Evolutionary conservation across 2,113 vertebrate genomes (phyloP).

Genomic region (Tragelaphus strepsiceros): DNA sequence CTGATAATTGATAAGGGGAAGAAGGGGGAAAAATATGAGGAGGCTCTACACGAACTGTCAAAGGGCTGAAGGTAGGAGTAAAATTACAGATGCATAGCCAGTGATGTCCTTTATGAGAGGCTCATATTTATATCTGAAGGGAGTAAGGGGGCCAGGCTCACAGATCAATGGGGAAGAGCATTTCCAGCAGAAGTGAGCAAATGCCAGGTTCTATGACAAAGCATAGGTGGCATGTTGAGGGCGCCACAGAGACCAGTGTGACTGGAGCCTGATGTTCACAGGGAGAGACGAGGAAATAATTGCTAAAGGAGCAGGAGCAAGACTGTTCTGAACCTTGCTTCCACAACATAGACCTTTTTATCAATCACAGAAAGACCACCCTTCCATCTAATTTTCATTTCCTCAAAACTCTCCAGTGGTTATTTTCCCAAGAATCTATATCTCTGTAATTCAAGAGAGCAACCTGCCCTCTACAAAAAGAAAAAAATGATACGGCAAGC

Average conservation of each 20-base stretch:
- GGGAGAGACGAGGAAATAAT: background rate
- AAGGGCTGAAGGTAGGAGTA: background rate
- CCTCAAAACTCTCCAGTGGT: background rate
- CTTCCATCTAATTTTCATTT: background rate
- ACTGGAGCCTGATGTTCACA: background rate
- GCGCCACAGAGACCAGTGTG: background rate
- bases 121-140: background rate
- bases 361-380: background rate
- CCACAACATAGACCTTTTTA: background rate
- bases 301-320: background rate
- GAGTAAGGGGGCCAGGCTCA: background rate
- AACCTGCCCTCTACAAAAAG: background rate
- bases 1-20: background rate
- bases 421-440: slow-evolving; percentile 6
- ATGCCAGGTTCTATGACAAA: background rate
- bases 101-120: background rate
- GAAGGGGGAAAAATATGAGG: background rate
- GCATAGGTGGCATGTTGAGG: background rate
- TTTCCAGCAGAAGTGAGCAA: background rate
- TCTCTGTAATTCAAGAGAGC: background rate
- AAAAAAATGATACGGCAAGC: background rate
- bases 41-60: background rate
- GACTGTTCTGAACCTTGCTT: background rate
- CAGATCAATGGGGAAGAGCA: background rate
- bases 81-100: background rate